phyloP scores from a whole-genome alignment of 2,113 vertebrate genomes.

The Rhea americana region DNA sequence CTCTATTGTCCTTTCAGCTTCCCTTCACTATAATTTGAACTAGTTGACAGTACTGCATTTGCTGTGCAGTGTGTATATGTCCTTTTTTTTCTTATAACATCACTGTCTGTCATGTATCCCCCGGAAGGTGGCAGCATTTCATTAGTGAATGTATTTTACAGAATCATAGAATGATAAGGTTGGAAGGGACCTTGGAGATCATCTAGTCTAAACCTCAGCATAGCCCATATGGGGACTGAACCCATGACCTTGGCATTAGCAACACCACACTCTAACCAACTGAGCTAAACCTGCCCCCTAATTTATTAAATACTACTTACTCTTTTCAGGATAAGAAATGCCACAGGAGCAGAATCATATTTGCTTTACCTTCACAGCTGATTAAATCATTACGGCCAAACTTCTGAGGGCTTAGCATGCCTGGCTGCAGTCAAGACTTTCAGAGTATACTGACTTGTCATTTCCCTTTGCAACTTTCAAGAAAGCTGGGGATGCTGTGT shows the following conservation, averaged over 20 bases:
- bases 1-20: rapidly evolving
- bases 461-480: neutral
- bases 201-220: too few species aligned
- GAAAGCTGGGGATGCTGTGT: neutral
- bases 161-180: too few species aligned
- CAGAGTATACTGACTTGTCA: neutral
- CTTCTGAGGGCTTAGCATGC: neutral
- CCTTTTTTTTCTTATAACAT: rapidly evolving
- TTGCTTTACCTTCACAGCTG: neutral
- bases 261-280: too few species aligned
- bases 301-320: neutral
- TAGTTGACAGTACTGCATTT: rapidly evolving
- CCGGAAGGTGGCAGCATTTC: neutral
- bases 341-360: neutral
- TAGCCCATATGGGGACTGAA: too few species aligned
- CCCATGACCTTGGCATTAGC: too few species aligned
- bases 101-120: rapidly evolving
- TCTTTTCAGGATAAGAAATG: neutral
- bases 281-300: too few species aligned
- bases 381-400: neutral
- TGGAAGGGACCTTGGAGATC: too few species aligned
- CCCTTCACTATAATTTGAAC: rapidly evolving
- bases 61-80: neutral
- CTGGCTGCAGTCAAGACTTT: rapidly evolving
- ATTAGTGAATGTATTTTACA: neutral